phyloP scores from a whole-genome alignment of 2,888 invertebrate genomes.

The Euspilapteryx auroguttella region DNA sequence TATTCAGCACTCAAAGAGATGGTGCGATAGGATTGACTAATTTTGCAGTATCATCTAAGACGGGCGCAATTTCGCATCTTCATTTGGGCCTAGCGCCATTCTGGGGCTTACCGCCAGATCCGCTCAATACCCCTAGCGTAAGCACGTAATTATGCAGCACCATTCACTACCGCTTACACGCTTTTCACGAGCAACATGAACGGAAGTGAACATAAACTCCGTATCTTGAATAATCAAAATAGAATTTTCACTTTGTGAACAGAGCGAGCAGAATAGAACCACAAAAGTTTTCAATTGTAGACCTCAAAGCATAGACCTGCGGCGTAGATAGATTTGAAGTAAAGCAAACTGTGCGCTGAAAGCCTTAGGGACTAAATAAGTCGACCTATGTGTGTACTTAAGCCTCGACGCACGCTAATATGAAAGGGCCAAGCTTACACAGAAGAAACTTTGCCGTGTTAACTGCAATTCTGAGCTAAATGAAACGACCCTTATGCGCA shows the following conservation, averaged over 20 bases:
- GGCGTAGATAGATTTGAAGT: conserved; percentile 8
- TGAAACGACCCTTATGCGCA: neutral
- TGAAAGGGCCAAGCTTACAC: conserved; percentile 4
- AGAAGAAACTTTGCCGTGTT: conserved; percentile 4
- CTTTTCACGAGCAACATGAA: no score
- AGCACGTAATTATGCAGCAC: conserved; percentile 42
- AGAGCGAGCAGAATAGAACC: no score
- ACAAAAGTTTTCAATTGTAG: conserved; percentile 26
- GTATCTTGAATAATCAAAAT: no score
- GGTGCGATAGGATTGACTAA: conserved; percentile 51
- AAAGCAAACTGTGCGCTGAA: conserved; percentile 20
- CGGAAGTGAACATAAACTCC: no score
- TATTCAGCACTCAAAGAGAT: conserved; percentile 44
- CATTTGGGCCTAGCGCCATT: conserved; percentile 39
- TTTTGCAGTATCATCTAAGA: conserved; percentile 39
- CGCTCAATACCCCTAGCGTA: conserved; percentile 32
- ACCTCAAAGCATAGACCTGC: conserved; percentile 19
- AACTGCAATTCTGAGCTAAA: conserved; percentile 1
- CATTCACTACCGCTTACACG: conserved; percentile 16
- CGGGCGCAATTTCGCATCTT: conserved; percentile 25
- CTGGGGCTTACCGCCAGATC: conserved; percentile 35
- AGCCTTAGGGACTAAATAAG: conserved; percentile 17
- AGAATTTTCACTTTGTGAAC: no score
- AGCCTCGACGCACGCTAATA: conserved; percentile 3
- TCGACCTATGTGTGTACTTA: conserved; percentile 7